Conservation (phyloP, 1,140 invertebrate species). For the Drosophila carrolli region DNA sequence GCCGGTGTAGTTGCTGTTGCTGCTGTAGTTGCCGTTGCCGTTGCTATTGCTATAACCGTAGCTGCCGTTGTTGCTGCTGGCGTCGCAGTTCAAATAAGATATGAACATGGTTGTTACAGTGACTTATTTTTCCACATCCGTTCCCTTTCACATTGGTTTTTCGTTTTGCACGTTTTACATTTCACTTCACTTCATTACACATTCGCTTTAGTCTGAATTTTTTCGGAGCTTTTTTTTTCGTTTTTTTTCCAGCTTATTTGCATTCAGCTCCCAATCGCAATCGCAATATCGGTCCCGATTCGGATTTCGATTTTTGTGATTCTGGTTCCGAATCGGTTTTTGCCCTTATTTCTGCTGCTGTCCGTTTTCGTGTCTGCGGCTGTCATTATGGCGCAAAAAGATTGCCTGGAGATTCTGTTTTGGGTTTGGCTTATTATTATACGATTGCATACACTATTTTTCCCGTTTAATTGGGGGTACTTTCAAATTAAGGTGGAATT, state of each 20-base stretch:
- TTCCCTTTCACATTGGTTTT: neutral
- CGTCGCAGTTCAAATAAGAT: slow-evolving; percentile 78
- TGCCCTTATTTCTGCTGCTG: slow-evolving; percentile 12
- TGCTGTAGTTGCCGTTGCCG: neutral
- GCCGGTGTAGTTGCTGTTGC: neutral
- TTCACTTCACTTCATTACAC: slow-evolving; percentile 64
- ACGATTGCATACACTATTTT: slow-evolving; percentile 16
- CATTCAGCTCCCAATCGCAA: slow-evolving; percentile 15
- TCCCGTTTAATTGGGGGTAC: neutral
- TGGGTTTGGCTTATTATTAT: slow-evolving; percentile 18
- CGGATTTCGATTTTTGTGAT: slow-evolving; percentile 17
- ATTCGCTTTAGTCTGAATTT: slow-evolving; percentile 32
- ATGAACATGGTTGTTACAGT: slow-evolving; percentile 71
- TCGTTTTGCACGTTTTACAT: slow-evolving; percentile 31
- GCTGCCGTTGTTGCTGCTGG: slow-evolving; percentile 30
- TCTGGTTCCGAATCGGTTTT: slow-evolving; percentile 2
- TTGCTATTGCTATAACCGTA: slow-evolving; percentile 9
- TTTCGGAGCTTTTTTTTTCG: slow-evolving; percentile 3
- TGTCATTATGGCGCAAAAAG: slow-evolving; percentile 65
- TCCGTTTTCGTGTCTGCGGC: slow-evolving; percentile 33
- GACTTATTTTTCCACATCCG: slow-evolving; percentile 21
- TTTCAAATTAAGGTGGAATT: neutral
- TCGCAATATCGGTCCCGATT: slow-evolving; percentile 14
- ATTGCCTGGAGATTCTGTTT: slow-evolving; percentile 47
- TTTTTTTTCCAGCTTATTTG: slow-evolving; percentile 3